Evolutionary conservation across 2,797 vertebrate genomes (phyloP).

Genomic region (Lacerta bilineata): DNA sequence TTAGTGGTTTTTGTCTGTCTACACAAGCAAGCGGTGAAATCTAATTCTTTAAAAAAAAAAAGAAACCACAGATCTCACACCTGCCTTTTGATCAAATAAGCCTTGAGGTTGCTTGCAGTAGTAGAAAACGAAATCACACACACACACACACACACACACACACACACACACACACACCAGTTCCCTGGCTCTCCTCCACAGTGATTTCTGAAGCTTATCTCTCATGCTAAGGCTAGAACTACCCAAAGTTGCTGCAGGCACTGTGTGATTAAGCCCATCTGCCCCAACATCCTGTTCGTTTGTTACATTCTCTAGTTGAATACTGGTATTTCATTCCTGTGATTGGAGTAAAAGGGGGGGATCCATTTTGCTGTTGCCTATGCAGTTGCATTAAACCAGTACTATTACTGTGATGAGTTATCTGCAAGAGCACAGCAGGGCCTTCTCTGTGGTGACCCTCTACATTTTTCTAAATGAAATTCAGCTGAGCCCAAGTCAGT

Average conservation of each 20-base stretch:
- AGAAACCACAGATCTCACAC: too few relatives aligned
- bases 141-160: neutral
- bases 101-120: neutral
- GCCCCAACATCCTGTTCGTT: neutral
- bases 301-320: neutral
- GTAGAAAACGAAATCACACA: neutral
- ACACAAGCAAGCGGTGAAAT: neutral
- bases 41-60: neutral
- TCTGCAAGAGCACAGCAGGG: neutral
- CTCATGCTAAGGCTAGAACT: neutral
- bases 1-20: neutral
- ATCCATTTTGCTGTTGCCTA: neutral
- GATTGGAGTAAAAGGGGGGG: neutral
- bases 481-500: neutral
- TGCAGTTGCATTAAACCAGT: neutral
- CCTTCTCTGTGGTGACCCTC: neutral
- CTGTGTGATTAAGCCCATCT: neutral
- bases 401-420: neutral
- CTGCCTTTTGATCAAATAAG: neutral
- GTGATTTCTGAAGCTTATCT: neutral
- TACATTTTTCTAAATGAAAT: neutral
- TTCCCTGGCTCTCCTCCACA: neutral
- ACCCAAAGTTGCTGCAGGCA: too few relatives aligned
- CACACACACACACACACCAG: neutral
- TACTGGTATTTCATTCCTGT: neutral